phyloP scores from a whole-genome alignment of 2,797 vertebrate species.

The Sparidentex hasta region DNA sequence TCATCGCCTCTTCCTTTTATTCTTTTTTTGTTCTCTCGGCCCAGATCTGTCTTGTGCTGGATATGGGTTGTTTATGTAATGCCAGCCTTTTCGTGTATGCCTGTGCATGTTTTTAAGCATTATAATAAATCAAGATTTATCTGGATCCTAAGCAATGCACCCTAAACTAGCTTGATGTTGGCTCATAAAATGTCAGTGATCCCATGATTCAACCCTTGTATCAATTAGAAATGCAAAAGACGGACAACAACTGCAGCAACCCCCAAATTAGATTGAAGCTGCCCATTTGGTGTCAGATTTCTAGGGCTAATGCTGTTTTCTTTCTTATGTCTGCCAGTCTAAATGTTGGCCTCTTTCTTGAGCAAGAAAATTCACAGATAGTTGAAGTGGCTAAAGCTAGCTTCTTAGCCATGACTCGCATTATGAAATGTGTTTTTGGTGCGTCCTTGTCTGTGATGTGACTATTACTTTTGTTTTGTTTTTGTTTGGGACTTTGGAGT shows the following conservation, averaged over 20 bases:
- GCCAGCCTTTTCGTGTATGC: slow-evolving; percentile 29
- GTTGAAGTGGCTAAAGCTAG: slow-evolving; percentile 27
- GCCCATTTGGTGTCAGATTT: slow-evolving; percentile 38
- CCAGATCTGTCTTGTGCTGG: slow-evolving; percentile 46
- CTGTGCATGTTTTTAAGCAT: slow-evolving; percentile 29
- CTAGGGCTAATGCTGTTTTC: slow-evolving; percentile 23
- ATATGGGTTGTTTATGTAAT: slow-evolving; percentile 60
- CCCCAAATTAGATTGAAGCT: slow-evolving; percentile 47
- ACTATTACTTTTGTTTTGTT: slow-evolving; percentile 25
- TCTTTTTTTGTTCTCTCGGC: slow-evolving; percentile 22
- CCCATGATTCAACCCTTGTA: slow-evolving; percentile 22
- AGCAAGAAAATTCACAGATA: neutral
- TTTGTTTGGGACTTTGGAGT: slow-evolving; percentile 57
- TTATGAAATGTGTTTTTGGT: slow-evolving; percentile 9
- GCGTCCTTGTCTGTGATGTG: slow-evolving; percentile 18
- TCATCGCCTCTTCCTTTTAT: slow-evolving; percentile 26
- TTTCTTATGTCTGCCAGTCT: slow-evolving; percentile 10
- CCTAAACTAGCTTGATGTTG: slow-evolving; percentile 31
- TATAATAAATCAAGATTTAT: slow-evolving; percentile 40
- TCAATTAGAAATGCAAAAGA: slow-evolving; percentile 49
- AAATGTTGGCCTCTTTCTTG: slow-evolving; percentile 11
- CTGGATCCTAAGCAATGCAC: slow-evolving; percentile 11
- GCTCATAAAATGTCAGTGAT: slow-evolving; percentile 34
- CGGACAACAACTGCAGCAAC: slow-evolving; percentile 22
- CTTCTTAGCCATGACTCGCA: slow-evolving; percentile 2